A percentile compares a stretch with the other conserved stretches of the same genome.
These are phyloP conservation scores for Hirtodrosophila cameraria DNA, from an alignment of 2,888 invertebrate genomes.

Conservation along the genomic window DNA sequence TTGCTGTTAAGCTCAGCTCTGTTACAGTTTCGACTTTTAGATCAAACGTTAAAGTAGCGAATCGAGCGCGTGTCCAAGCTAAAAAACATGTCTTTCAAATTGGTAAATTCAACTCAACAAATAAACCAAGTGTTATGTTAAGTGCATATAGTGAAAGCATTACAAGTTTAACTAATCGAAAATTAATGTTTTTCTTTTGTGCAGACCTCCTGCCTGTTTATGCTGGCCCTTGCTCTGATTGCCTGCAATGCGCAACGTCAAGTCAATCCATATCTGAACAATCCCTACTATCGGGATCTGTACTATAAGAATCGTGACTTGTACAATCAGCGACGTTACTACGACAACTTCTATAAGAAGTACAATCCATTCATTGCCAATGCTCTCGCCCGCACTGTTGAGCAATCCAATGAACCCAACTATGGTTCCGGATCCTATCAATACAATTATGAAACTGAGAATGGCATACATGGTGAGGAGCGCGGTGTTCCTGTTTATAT, in stretches of 20 bases:
- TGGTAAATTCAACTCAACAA: slow-evolving; percentile 44
- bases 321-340: slow-evolving; percentile 70
- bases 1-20: slow-evolving; percentile 24
- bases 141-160: not conserved
- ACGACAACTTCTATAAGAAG: slow-evolving; percentile 73
- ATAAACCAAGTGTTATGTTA: not conserved
- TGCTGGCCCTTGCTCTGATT: slow-evolving; percentile 44
- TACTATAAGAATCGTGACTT: slow-evolving; percentile 72
- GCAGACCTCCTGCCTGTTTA: slow-evolving; percentile 45
- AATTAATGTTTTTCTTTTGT: slow-evolving; percentile 4
- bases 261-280: slow-evolving; percentile 63
- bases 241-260: slow-evolving; percentile 59
- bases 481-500: slow-evolving; percentile 59
- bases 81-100: slow-evolving; percentile 57
- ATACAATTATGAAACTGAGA: slow-evolving; percentile 81
- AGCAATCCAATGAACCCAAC: slow-evolving; percentile 58
- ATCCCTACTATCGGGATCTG: slow-evolving; percentile 62
- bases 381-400: slow-evolving; percentile 69
- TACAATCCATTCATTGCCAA: slow-evolving; percentile 71
- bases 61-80: not conserved
- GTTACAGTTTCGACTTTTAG: slow-evolving; percentile 65
- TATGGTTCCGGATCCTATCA: slow-evolving; percentile 68
- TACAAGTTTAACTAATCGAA: not conserved
- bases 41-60: slow-evolving; percentile 43
- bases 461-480: slow-evolving; percentile 81